Evolutionary conservation across 1,140 invertebrate genomes (phyloP).

Genomic region (Hormaphis cornu): DNA sequence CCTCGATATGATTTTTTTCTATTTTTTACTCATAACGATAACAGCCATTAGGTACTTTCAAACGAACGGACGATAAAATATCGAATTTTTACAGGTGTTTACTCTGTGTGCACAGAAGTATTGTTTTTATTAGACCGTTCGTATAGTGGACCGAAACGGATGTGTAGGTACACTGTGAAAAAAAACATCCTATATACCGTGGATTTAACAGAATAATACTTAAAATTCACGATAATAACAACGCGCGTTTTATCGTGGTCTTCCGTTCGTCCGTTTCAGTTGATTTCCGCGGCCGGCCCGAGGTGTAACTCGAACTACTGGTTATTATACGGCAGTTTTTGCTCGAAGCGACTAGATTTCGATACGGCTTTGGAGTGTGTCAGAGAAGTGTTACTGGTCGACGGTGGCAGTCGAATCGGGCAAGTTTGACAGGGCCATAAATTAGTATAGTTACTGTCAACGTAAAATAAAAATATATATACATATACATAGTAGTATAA

Average conservation of each 20-base stretch:
- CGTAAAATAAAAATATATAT: not conserved
- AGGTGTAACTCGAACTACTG: slow-evolving; percentile 29
- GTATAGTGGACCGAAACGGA: too few relatives aligned
- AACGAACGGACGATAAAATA: too few relatives aligned
- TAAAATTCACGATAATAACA: not conserved
- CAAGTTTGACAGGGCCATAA: slow-evolving; percentile 13
- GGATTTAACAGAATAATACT: too few relatives aligned
- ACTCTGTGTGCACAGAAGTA: too few relatives aligned
- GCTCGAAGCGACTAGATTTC: slow-evolving; percentile 25
- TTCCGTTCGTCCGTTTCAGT: slow-evolving; percentile 13
- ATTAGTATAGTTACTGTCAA: slow-evolving; percentile 16
- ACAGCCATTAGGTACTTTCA: too few relatives aligned
- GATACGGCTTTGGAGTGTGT: slow-evolving; percentile 29
- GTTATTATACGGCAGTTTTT: slow-evolving; percentile 26
- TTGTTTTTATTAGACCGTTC: too few relatives aligned
- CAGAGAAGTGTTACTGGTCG: slow-evolving; percentile 25
- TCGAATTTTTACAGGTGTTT: too few relatives aligned
- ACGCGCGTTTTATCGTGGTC: not conserved
- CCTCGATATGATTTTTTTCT: too few relatives aligned
- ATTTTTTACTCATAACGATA: too few relatives aligned
- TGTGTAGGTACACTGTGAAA: too few relatives aligned
- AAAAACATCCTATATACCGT: too few relatives aligned
- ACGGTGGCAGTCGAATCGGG: slow-evolving; percentile 17
- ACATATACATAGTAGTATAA: not conserved
- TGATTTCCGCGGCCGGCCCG: not conserved